Base-by-base conservation (phyloP, 2,888 invertebrate genomes). In the Eumacrocentrus americanus region DNA sequence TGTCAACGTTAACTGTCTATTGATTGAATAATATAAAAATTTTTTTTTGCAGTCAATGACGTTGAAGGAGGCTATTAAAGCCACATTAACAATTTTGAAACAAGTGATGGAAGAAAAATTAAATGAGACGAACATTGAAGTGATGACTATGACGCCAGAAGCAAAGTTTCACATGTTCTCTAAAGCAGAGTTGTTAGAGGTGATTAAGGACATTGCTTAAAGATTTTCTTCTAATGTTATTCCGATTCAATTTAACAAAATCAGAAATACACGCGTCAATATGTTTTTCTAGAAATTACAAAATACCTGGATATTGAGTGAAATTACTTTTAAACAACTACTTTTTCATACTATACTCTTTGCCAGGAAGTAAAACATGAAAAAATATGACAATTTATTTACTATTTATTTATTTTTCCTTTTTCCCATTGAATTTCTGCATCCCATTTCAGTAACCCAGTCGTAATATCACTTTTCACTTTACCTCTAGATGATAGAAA, bases 51-150 rank as follows among this genome's bases (percentile, higher is more conserved):
- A 94, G 84, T 92, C 94, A 18, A 95, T 99, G 92, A 94, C 93
- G 0, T 81, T 99, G 52, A 89, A 90, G 66, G 98, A 98, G 83
- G 98, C 98, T 0, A 91, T 94, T 64, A 94, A 94, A 75, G 84
- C 93, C 11, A 91, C 96, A 0, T 84, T 99, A 56, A 94, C 92
- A 9, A 98, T 98, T 72, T 84, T 99, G 18, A 99, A 99, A 81
- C 98, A 99, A 83, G 98, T 99, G 0, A 99, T 99, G 99, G 99
- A 99, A 80, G 99, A 99, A 81, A 99, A 98, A 81, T 83, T 99
- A 1, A 98, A 92, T 63, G 92, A 95, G 62, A 94, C 91, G 58
- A 99, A 99, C 82, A 97, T 99, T 55, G 99, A 99, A 84, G 94
- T 98, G 67, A 95, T 95, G 81, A 94, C 94, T 34, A 94, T 98